These are phyloP conservation scores for Anser cygnoides DNA, from an alignment of 2,113 vertebrate species.

Conservation along the genomic window DNA sequence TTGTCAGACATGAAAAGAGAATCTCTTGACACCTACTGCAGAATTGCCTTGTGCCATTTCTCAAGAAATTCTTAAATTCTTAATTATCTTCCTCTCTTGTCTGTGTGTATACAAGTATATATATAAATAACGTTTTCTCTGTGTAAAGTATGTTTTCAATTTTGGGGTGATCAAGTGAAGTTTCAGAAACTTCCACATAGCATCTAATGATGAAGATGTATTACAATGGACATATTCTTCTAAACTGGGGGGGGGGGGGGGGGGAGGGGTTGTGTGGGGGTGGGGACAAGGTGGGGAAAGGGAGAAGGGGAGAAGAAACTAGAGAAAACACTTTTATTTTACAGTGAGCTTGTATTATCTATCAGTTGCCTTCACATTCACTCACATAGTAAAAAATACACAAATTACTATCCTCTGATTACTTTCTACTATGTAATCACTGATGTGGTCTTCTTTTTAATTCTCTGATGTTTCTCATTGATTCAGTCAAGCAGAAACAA, in stretches of 20 bases:
- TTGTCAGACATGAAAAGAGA: fast-evolving
- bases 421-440: constrained; percentile 5
- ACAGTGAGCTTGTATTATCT: not conserved
- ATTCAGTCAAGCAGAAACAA: not conserved
- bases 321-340: not conserved
- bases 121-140: not conserved
- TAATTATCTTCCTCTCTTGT: not conserved
- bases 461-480: not conserved
- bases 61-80: no score
- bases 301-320: not conserved
- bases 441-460: not conserved
- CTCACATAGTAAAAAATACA: not conserved
- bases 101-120: not conserved
- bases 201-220: not conserved
- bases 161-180: not conserved
- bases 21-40: not conserved
- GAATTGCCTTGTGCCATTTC: not conserved
- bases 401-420: not conserved
- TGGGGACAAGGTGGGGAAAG: no score
- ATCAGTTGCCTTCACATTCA: not conserved
- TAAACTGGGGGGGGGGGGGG: not conserved
- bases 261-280: no score
- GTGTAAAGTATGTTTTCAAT: not conserved
- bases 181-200: not conserved
- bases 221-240: not conserved